Base-by-base conservation (phyloP, 1,140 invertebrate genomes). In the Tyrophagus putrescentiae region DNA sequence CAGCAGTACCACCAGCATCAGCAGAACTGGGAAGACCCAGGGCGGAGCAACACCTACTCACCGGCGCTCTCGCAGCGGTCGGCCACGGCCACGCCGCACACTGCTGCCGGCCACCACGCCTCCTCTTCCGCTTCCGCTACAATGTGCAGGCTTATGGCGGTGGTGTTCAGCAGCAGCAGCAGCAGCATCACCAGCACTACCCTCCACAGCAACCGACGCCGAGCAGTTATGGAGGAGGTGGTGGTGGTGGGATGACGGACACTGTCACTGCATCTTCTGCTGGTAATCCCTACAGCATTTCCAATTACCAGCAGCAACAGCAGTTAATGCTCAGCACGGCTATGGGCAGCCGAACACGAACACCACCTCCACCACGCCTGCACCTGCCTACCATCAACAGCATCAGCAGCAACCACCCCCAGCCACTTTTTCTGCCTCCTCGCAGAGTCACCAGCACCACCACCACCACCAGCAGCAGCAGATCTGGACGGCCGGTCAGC, bases 61-160 rank as follows among this genome's bases (percentile, higher is more conserved):
- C 52, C 52, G 28, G 52, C 52, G 4, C 5, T 54, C 9, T 54
- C 52, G n/a, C 52, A 54, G 18, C 52, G 52, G n/a, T 54, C 52
- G 4, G 7, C 45, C 7, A 54, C 52, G 5, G 13, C 13, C 13
- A 54, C 52, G 21, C 52, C 52, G 3, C 27, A 34, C 16, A 54
- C 52, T 31, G 39, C 11, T n/a, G 41, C 6, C 2, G 25, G 25
- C 25, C 2, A 4, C 18, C 18, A 42, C 6, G 2, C 41, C 41
- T 42, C 41, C 18, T 21, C 41, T 21, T 21, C 41, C 18, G 6
- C 41, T 21, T n/a, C 41, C 41, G 25, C 41, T 23, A 42, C 41
- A n/a, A 5, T 5, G 18, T 42, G 25, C 41, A 42, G 1, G 41
- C 25, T 42, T 42, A 42, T 42, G 18, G 18, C 4, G 25, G 25